These are phyloP conservation scores for Callinectes sapidus DNA, from an alignment of 2,888 invertebrate species.

Conservation along the genomic window DNA sequence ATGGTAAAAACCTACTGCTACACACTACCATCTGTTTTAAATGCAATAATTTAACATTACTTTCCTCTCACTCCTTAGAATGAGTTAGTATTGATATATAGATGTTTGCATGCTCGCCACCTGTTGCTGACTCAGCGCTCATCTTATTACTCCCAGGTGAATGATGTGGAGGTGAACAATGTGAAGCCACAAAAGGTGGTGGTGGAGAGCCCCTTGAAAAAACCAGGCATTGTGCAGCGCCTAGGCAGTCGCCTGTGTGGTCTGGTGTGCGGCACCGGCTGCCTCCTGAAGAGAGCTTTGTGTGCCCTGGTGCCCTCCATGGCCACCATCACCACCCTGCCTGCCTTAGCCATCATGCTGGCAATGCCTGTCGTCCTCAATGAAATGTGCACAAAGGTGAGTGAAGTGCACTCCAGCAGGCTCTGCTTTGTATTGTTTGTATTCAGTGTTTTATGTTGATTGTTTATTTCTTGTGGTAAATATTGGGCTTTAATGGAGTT, in stretches of 20 bases:
- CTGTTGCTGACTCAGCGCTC: neutral
- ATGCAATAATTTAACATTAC: neutral
- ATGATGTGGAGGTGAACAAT: constrained; percentile 54
- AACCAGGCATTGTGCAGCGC: neutral
- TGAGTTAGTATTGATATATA: too few species aligned
- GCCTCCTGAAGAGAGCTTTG: constrained; percentile 36
- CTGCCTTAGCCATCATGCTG: constrained; percentile 17
- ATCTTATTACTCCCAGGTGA: neutral
- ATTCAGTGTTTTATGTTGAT: neutral
- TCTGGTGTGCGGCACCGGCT: neutral
- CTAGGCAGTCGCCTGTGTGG: constrained; percentile 40
- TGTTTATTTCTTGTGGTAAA: neutral
- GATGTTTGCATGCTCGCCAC: too few species aligned
- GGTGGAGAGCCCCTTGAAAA: constrained; percentile 4
- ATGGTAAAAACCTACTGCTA: neutral
- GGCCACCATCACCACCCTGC: constrained; percentile 51
- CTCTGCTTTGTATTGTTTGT: neutral
- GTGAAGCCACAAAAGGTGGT: constrained; percentile 39
- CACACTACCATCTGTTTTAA: neutral
- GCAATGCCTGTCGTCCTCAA: constrained; percentile 50
- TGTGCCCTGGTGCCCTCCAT: constrained; percentile 51
- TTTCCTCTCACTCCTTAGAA: neutral
- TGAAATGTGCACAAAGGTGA: constrained; percentile 60
- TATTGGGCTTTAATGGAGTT: neutral
- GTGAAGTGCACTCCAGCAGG: neutral